Evolutionary conservation across 2,888 invertebrate species (phyloP), one percentile per base, ranked within the genome.

Genomic region (Patella ulyssiponensis): DNA sequence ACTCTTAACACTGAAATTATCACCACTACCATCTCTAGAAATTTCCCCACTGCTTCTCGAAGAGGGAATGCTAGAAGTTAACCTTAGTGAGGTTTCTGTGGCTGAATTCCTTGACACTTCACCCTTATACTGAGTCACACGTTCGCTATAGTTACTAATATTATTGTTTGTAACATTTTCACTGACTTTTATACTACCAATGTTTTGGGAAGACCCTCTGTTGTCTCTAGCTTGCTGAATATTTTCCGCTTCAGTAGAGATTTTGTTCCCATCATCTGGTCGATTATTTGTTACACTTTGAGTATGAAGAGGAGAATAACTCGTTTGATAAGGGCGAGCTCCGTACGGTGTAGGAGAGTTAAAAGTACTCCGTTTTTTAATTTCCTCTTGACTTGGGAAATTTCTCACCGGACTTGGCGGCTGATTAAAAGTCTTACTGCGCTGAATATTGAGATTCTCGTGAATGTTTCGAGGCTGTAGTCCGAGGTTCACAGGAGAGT

Each of bases 201-300:
- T 44, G 9, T 44, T 44, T 44, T 44, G 44, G 1, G 44, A 44
- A 44, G 44, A 44, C 44, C 44, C 44, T 7, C 44, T 44, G 44
- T 44, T 44, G 44, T 44, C 44, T 44, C 44, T 44, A 44, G 44
- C 44, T 44, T 44, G 44, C 9, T 44, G 44, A 44, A 44, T 44
- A 44, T 44, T 44, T 44, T 44, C 44, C 44, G 9, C 44, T 44
- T 44, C 44, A 7, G 5, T 44, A 44, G 44, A 44, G 44, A 44
- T 44, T 64, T 64, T 64, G 64, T 64, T 64, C 64, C 64, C 64
- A 15, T 64, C 64, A 23, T 64, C 23, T 64, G 64, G 64, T 23
- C 5, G 20, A 64, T 64, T 64, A 64, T 64, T 9, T 12, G 64
- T 23, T 12, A 64, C 12, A 64, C 64, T 64, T 64, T 20, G 64